A percentile compares a stretch with the other conserved stretches of the same genome.
Conservation (phyloP, 2,888 invertebrate species). For the Carabus problematicus region DNA sequence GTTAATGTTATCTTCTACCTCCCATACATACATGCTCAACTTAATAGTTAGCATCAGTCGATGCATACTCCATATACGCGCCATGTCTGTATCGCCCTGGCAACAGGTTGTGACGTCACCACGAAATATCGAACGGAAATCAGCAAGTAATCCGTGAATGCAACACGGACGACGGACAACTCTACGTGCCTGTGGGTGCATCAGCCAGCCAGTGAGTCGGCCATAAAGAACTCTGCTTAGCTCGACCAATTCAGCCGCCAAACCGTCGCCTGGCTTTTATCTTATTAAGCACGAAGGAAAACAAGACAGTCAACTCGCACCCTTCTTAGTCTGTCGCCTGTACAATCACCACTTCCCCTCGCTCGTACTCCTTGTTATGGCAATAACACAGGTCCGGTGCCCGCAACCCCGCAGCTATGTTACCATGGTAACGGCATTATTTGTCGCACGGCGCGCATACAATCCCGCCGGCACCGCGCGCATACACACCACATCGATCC, state of each 20-base stretch:
- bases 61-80: background rate
- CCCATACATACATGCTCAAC: no score
- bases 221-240: no score
- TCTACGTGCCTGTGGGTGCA: background rate
- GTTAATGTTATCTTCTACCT: no score
- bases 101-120: slow-evolving; percentile 44
- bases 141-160: no score
- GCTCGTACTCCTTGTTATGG: slow-evolving; percentile 55
- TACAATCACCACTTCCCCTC: slow-evolving; percentile 29
- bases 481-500: slow-evolving; percentile 55
- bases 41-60: no score
- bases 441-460: slow-evolving; percentile 53
- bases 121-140: background rate
- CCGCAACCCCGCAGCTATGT: slow-evolving; percentile 59
- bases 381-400: slow-evolving; percentile 61
- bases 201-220: no score
- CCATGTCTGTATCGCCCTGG: slow-evolving; percentile 38
- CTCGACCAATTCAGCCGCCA: no score
- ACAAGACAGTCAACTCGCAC: background rate
- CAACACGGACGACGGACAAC: background rate
- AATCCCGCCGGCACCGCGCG: slow-evolving; percentile 43
- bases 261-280: no score
- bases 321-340: slow-evolving; percentile 4
- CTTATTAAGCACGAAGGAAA: background rate
- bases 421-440: slow-evolving; percentile 60